Conservation (phyloP, 2,888 invertebrate genomes). For the Ochropleura leucogaster region DNA sequence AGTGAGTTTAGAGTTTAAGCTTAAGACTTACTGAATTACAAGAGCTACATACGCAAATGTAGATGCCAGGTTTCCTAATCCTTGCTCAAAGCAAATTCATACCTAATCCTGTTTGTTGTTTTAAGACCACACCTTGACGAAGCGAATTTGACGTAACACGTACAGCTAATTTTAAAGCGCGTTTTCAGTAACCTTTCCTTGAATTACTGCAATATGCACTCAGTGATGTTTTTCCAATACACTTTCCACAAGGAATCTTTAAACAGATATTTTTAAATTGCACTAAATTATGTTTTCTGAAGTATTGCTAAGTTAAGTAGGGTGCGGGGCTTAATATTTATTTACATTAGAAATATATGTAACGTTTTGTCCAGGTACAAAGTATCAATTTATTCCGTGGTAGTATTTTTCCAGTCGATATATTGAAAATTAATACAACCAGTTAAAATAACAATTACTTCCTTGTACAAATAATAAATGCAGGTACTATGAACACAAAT, state of each 20-base stretch:
- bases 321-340: too few relatives aligned
- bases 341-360: too few relatives aligned
- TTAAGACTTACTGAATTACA: not conserved
- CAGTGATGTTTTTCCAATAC: not conserved
- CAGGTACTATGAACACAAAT: not conserved
- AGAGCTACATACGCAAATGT: not conserved
- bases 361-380: too few relatives aligned
- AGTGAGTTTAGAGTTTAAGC: not conserved
- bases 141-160: not conserved
- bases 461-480: constrained; percentile 13
- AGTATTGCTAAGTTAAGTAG: too few relatives aligned
- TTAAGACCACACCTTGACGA: not conserved
- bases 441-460: constrained; percentile 22
- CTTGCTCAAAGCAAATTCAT: constrained; percentile 1
- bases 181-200: constrained; percentile 6
- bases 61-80: constrained; percentile 12
- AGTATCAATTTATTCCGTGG: too few relatives aligned
- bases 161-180: not conserved
- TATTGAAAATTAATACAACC: not conserved
- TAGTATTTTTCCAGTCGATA: too few relatives aligned
- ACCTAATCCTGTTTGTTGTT: constrained; percentile 2
- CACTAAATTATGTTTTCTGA: too few relatives aligned
- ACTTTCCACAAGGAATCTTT: not conserved
- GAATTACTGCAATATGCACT: not conserved
- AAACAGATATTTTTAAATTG: too few relatives aligned